Evolutionary conservation across 2,888 invertebrate genomes (phyloP).

Genomic region (Drosophila maculinotata): DNA sequence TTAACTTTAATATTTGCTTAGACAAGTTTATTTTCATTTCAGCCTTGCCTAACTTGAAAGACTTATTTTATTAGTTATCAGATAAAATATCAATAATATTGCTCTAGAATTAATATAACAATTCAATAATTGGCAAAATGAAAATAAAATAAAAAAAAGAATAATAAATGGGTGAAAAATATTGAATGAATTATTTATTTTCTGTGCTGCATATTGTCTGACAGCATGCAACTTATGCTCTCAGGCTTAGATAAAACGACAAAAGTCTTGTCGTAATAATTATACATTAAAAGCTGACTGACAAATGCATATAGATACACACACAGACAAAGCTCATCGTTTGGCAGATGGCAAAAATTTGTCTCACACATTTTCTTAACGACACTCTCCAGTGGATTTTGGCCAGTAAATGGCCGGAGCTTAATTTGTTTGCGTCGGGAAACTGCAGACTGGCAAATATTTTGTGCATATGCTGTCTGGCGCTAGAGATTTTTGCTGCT

Average conservation of each 20-base stretch:
- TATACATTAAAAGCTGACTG: conserved; percentile 39
- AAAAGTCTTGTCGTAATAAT: conserved; percentile 61
- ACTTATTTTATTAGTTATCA: too few relatives aligned
- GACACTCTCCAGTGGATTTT: conserved; percentile 48
- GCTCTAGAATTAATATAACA: too few relatives aligned
- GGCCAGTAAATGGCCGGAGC: conserved; percentile 44
- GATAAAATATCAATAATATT: too few relatives aligned
- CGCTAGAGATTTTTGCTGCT: conserved; percentile 50
- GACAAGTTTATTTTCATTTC: background rate
- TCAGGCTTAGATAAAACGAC: conserved; percentile 30
- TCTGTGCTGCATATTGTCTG: background rate
- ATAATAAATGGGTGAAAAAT: background rate
- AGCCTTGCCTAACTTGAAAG: too few relatives aligned
- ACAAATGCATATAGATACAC: conserved; percentile 2
- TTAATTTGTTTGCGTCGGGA: conserved; percentile 69
- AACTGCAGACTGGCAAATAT: conserved; percentile 37
- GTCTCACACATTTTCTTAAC: conserved; percentile 73
- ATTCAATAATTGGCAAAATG: too few relatives aligned
- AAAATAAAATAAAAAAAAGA: too few relatives aligned
- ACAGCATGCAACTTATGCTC: conserved; percentile 1
- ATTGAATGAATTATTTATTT: background rate
- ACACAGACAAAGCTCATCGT: conserved; percentile 18
- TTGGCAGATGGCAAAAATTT: conserved; percentile 28
- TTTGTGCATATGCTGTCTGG: conserved; percentile 63
- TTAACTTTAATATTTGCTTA: background rate